Conservation (phyloP, 2,888 invertebrate genomes). For the Thysanoteuthis rhombus region DNA sequence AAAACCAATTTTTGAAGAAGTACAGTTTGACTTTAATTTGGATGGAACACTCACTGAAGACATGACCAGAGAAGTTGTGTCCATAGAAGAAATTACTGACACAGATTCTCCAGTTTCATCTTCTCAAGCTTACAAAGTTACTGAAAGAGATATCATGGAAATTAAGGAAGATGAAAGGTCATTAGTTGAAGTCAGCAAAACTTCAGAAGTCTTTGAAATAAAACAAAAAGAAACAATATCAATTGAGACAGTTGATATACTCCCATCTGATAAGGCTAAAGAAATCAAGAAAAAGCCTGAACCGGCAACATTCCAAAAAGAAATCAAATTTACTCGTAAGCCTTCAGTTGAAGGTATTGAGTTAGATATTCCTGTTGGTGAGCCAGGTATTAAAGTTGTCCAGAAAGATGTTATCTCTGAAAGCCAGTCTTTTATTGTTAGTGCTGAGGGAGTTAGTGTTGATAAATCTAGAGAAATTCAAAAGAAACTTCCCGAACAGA, state of each 20-base stretch:
- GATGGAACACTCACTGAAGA: conserved; percentile 32
- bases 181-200: conserved; percentile 12
- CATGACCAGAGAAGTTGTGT: conserved; percentile 34
- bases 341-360: not conserved
- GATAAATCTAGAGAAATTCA: not conserved
- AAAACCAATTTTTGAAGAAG: conserved; percentile 25
- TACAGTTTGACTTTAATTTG: not conserved
- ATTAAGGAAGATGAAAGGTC: not conserved
- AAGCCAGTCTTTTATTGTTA: not conserved
- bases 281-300: conserved; percentile 1
- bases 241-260: conserved; percentile 19
- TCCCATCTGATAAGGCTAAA: not conserved
- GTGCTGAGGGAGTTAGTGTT: not conserved
- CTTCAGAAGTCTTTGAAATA: not conserved
- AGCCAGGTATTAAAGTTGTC: not conserved
- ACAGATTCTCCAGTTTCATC: conserved; percentile 23
- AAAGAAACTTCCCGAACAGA: not conserved
- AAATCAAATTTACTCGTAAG: conserved; percentile 23
- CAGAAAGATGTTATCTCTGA: not conserved
- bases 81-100: conserved; percentile 16
- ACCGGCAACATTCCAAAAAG: conserved; percentile 13
- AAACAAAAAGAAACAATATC: conserved; percentile 20
- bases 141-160: not conserved
- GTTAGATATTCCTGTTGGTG: not conserved
- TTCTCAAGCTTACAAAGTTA: not conserved